Conservation (phyloP, 2,113 vertebrate genomes). For the Calyptommatus sinebrachiatus region DNA sequence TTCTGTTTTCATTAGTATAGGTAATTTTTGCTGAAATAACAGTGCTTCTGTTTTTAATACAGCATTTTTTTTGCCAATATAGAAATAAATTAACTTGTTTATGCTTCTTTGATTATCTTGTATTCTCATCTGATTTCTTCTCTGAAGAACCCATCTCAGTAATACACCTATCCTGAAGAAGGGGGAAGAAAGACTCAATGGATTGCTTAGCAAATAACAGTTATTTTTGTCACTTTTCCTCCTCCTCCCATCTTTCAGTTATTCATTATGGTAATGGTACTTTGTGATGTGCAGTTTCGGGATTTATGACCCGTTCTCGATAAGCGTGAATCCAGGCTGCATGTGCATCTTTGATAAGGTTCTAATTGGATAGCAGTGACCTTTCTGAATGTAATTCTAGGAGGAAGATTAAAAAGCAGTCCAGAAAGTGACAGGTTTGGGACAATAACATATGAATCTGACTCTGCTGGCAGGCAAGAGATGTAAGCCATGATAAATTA, state of each 20-base stretch:
- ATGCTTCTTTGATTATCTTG: constrained; percentile 17
- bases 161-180: constrained; percentile 15
- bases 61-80: neutral
- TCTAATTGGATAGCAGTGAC: constrained; percentile 84
- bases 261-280: constrained; percentile 74
- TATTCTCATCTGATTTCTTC: constrained; percentile 9
- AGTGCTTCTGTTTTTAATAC: neutral
- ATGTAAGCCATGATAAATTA: constrained; percentile 83
- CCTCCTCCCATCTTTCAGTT: constrained; percentile 40
- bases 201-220: constrained; percentile 48
- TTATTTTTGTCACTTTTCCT: constrained; percentile 60
- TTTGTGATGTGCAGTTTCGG: constrained; percentile 70
- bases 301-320: constrained; percentile 79
- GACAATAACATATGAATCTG: constrained; percentile 80
- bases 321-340: constrained; percentile 72
- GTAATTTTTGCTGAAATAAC: neutral
- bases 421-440: constrained; percentile 79
- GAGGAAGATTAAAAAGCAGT: constrained; percentile 82
- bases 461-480: constrained; percentile 74
- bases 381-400: constrained; percentile 82
- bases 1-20: neutral
- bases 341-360: constrained; percentile 85
- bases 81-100: neutral
- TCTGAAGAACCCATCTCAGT: constrained; percentile 33
- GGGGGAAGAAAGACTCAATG: constrained; percentile 34